Percentiles rank a stretch among this genome's conserved stretches.
Conservation (phyloP, 2,888 invertebrate species). For the Pogonocherus hispidulus region DNA sequence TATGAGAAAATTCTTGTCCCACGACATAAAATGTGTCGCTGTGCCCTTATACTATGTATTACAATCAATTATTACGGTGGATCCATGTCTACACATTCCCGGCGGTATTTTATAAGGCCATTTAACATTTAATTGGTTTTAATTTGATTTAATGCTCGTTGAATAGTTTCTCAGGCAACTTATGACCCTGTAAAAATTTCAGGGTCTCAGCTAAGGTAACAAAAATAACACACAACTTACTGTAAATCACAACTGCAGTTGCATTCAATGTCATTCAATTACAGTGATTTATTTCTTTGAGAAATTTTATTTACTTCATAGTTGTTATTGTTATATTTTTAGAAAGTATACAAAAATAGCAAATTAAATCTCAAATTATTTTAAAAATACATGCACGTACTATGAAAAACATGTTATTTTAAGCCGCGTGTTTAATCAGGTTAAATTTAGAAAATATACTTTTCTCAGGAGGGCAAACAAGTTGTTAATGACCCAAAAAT, state of each 20-base stretch:
- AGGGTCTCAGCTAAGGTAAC: not conserved
- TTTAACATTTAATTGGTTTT: not conserved
- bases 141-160: not conserved
- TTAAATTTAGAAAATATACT: not conserved
- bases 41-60: too few relatives aligned
- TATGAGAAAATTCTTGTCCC: too few relatives aligned
- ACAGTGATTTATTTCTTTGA: too few relatives aligned
- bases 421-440: not conserved
- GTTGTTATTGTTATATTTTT: too few relatives aligned
- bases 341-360: too few relatives aligned
- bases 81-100: not conserved
- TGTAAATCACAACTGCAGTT: not conserved
- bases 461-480: not conserved
- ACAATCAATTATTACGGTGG: too few relatives aligned
- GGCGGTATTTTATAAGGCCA: not conserved
- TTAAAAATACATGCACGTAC: not conserved
- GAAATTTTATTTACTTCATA: too few relatives aligned
- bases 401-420: not conserved
- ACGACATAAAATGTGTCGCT: too few relatives aligned
- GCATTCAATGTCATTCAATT: not conserved
- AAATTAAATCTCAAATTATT: too few relatives aligned
- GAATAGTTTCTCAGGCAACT: not conserved
- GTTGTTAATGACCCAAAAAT: conserved; percentile 2
- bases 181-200: not conserved
- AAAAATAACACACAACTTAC: not conserved